Evolutionary conservation across 2,888 invertebrate genomes (phyloP), one percentile per base, ranked within the genome.

Genomic region (Melinaea marsaeus): DNA sequence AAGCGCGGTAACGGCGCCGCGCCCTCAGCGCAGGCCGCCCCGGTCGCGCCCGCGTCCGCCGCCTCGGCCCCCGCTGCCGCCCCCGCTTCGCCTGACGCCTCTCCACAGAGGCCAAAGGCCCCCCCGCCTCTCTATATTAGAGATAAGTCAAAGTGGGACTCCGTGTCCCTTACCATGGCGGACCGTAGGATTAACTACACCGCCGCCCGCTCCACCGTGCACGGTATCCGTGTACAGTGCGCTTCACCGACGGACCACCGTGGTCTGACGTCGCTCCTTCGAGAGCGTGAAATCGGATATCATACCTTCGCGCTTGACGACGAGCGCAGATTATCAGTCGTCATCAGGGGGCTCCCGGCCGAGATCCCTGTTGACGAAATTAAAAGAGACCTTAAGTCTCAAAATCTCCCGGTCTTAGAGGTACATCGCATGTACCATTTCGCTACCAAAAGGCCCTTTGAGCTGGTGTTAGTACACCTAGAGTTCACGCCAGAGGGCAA

Each of bases 251-350:
- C 11, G 1, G 51, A 57, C 3, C 57, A 61, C 42, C 48, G 61
- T 4, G 6, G 9, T 2, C 37, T 56, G 3, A 57, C 61, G 0
- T 2, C 22, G 7, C 35, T 61, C n/a, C 51, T 57, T 3, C 13
- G n/a, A 2, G 55, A 13, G 13, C 45, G 47, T 0, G 2, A 11
- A 2, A 13, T 54, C 2, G 51, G 33, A 0, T 57, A 51, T 7
- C 61, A 61, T 33, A 57, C 56, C 2, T 61, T 47, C 56, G 61
- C 61, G 2, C 56, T 61, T 0, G 34, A 45, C 6, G 56, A 61
- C 32, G 61, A 61, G 22, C 57, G 61, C 32, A 9, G 32, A 0
- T 33, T 61, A 0, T n/a, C 48, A 11, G 57, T 42, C 2, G 54
- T 61, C 13, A 57, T 57, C 0, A 11, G 33, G 42, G 57, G 57